Conservation (phyloP, 2,888 invertebrate species). For the Tipula lateralis region DNA sequence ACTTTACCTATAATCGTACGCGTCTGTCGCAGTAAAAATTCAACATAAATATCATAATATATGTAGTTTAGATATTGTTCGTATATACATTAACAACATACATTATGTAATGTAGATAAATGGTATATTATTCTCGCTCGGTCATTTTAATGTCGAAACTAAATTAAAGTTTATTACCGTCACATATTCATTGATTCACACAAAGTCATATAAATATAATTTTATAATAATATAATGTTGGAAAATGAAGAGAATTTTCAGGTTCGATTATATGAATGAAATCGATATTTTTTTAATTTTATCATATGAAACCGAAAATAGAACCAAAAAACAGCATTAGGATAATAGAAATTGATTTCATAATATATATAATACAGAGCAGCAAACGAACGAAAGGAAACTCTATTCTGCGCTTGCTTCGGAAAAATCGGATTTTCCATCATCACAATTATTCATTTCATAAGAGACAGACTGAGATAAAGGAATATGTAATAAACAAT, state of each 20-base stretch:
- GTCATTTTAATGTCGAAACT: not conserved
- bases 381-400: not conserved
- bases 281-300: not conserved
- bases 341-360: constrained; percentile 19
- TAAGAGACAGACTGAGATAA: not conserved
- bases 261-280: not conserved
- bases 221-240: not conserved
- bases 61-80: too few species aligned
- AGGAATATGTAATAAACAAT: not conserved
- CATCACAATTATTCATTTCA: not conserved
- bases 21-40: too few species aligned
- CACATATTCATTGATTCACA: not conserved
- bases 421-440: not conserved
- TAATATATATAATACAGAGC: not conserved
- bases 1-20: too few species aligned
- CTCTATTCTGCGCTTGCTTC: not conserved
- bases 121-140: not conserved
- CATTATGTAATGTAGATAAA: too few species aligned
- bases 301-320: not conserved
- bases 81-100: too few species aligned
- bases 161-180: not conserved
- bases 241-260: not conserved
- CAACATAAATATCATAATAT: too few species aligned
- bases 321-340: not conserved
- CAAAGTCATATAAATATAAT: not conserved